Evolutionary conservation across 1,140 invertebrate genomes (phyloP), one percentile per base, ranked within the genome.

Genomic region (Helicorthomorpha holstii): DNA sequence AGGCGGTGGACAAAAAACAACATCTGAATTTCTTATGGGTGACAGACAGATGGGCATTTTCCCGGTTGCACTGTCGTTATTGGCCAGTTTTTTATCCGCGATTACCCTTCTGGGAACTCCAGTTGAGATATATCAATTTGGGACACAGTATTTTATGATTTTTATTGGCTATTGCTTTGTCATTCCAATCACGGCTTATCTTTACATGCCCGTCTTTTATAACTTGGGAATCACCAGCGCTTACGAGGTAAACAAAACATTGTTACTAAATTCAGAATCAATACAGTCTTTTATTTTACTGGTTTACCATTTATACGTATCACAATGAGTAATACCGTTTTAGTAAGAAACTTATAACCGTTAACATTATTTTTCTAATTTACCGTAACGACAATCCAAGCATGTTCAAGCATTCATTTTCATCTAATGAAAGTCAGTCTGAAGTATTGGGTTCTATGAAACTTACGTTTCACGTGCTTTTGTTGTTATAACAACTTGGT

Each of bases 121-220:
- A n/a, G 53, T 53, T 12, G 59, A 58, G 42, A 52, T 60, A 21
- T 53, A 53, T 46, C 7, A 38, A 29, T 56, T 27, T 26, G 55
- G 55, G 3, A 56, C 27, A 19, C 26, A 50, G 34, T 51, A 49
- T 34, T 26, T 49, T 34, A 49, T 56, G 34, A 56, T 55, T n/a
- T 48, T 55, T 29, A 29, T 55, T 22, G 43, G 43, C 34, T 56
- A 56, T 43, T 56, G 58, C 16, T 52, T 65, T 12, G 58, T 58
- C 19, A 61, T 64, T 29, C 56, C 59, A 2, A 48, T 58, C 0
- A 52, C 63, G 1, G 55, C 59, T 19, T 54, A 59, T 23, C 42
- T 66, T 21, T 67, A 59, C 52, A 55, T 67, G 24, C 67, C 67
- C 1, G 56, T 67, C 41, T 68, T 68, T 54, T 65, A 66, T 55